Percentiles rank a stretch among this genome's conserved stretches.
Evolutionary conservation across 2,888 invertebrate genomes (phyloP).

Genomic region (Catocala nupta): DNA sequence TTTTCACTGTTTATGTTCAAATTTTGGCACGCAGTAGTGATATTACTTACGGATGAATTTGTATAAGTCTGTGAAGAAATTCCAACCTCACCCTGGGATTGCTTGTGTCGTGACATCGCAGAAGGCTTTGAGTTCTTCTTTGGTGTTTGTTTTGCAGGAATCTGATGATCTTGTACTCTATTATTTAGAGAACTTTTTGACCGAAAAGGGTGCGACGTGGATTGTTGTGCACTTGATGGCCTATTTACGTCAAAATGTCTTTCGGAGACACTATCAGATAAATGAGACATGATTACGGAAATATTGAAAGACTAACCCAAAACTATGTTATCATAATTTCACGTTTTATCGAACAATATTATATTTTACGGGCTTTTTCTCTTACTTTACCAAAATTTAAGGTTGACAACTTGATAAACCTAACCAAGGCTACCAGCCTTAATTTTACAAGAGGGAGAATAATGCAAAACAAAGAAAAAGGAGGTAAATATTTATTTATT

Average conservation of each 20-base stretch:
- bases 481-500: not conserved
- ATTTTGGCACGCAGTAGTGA: constrained; percentile 53
- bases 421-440: constrained; percentile 32
- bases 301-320: constrained; percentile 14
- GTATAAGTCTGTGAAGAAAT: constrained; percentile 35
- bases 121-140: constrained; percentile 39
- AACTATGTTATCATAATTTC: constrained; percentile 25
- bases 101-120: constrained; percentile 38
- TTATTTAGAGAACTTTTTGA: constrained; percentile 56
- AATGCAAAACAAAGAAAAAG: too few relatives aligned
- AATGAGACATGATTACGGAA: constrained; percentile 58
- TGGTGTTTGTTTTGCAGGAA: constrained; percentile 29
- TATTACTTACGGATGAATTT: constrained; percentile 49
- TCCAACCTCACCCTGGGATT: constrained; percentile 34
- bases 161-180: constrained; percentile 54
- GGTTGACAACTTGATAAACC: constrained; percentile 38
- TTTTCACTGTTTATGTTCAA: constrained; percentile 55
- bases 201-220: constrained; percentile 63
- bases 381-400: constrained; percentile 38
- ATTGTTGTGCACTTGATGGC: constrained; percentile 58
- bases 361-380: not conserved
- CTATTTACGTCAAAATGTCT: constrained; percentile 56
- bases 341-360: constrained; percentile 10
- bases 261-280: constrained; percentile 57
- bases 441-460: not conserved